Evolutionary conservation across 2,797 vertebrate genomes (phyloP).

Genomic region (Lagodon rhomboides): DNA sequence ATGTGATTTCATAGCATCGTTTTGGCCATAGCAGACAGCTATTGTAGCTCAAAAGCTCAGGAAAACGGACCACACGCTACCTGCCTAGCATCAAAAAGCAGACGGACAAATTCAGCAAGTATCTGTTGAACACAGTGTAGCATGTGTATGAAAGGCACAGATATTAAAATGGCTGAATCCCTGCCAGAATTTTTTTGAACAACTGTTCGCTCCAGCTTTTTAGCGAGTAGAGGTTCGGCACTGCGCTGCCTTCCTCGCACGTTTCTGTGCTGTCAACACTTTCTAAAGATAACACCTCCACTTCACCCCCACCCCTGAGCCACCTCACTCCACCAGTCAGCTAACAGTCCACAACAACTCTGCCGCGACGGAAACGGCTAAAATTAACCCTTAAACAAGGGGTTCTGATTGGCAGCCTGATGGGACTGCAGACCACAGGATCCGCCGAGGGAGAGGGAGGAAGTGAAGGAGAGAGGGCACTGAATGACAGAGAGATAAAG

Average conservation of each 20-base stretch:
- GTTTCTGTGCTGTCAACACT: slow-evolving; percentile 79
- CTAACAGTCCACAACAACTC: slow-evolving; percentile 46
- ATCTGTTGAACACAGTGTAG: background rate
- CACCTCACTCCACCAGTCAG: slow-evolving; percentile 50
- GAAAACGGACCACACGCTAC: background rate
- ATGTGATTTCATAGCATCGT: background rate
- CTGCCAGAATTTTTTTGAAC: too few relatives aligned
- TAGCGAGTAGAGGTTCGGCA: slow-evolving; percentile 11
- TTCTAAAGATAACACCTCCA: slow-evolving; percentile 83
- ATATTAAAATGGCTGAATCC: too few relatives aligned
- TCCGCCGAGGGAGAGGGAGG: background rate
- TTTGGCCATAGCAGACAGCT: background rate
- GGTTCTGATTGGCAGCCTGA: slow-evolving; percentile 33
- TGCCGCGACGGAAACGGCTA: slow-evolving; percentile 54
- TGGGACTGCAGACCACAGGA: background rate
- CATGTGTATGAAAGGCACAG: too few relatives aligned
- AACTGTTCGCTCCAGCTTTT: background rate
- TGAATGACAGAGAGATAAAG: background rate
- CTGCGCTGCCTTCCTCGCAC: slow-evolving; percentile 49
- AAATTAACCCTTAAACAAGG: slow-evolving; percentile 72
- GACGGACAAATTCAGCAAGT: too few relatives aligned
- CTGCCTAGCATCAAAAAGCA: too few relatives aligned
- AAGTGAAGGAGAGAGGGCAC: background rate
- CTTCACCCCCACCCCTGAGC: slow-evolving; percentile 41
- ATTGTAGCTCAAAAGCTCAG: background rate